A percentile compares a stretch with the other conserved stretches of the same genome.
Evolutionary conservation across 1,140 invertebrate genomes (phyloP).

Genomic region (Drosophila albomicans): DNA sequence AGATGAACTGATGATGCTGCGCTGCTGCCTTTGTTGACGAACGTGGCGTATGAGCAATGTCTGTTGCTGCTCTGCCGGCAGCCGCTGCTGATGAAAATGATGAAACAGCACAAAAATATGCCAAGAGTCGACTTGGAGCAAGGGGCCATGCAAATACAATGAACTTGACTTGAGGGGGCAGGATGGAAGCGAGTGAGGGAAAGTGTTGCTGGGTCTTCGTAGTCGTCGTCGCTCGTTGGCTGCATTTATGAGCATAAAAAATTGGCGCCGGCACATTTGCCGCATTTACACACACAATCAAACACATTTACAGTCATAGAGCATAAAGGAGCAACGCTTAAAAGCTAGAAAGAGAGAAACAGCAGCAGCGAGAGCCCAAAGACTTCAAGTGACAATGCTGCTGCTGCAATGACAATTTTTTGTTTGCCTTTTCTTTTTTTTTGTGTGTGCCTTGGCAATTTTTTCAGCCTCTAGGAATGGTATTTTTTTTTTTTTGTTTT

Average conservation of each 20-base stretch:
- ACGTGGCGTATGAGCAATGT: constrained; percentile 82
- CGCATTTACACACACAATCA: constrained; percentile 76
- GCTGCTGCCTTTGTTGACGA: constrained; percentile 66
- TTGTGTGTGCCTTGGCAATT: constrained; percentile 17
- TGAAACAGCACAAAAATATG: constrained; percentile 81
- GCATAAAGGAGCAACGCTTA: constrained; percentile 57
- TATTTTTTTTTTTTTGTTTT: constrained; percentile 10
- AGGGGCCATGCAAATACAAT: constrained; percentile 75
- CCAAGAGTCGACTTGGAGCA: constrained; percentile 28
- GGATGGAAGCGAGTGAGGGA: neutral
- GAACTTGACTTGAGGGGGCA: constrained; percentile 58
- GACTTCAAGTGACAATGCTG: constrained; percentile 67
- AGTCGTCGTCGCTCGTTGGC: constrained; percentile 24
- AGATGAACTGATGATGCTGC: constrained; percentile 56
- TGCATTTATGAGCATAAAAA: constrained; percentile 83
- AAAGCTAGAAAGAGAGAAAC: constrained; percentile 39
- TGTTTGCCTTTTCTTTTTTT: neutral
- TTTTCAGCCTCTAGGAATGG: constrained; percentile 9
- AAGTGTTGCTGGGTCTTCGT: neutral
- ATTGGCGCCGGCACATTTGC: constrained; percentile 67
- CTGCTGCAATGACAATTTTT: constrained; percentile 46
- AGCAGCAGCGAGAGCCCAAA: constrained; percentile 42
- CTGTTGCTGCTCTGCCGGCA: constrained; percentile 18
- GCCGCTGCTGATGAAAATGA: constrained; percentile 72
- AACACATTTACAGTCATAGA: constrained; percentile 34